A percentile compares a stretch with the other conserved stretches of the same genome.
phyloP scores from a whole-genome alignment of 2,888 invertebrate species.

The Drosophila mulleri region DNA sequence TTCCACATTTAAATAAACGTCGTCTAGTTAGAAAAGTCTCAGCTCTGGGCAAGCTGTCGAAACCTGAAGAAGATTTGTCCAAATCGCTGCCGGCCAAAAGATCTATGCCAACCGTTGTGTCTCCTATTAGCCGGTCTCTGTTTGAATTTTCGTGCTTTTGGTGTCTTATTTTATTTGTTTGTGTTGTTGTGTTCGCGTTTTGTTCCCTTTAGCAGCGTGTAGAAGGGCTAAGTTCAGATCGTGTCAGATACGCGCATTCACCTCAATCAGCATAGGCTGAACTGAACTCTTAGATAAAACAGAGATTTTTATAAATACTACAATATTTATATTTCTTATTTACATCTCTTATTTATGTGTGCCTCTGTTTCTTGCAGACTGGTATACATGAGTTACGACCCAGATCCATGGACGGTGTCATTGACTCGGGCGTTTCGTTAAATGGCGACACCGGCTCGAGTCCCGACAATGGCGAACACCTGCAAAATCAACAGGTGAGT shows the following conservation, averaged over 20 bases:
- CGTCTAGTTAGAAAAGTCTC: slow-evolving; percentile 54
- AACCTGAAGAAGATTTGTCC: slow-evolving; percentile 39
- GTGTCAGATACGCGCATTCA: not conserved
- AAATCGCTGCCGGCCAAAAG: slow-evolving; percentile 17
- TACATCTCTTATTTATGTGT: not conserved
- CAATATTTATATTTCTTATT: not conserved
- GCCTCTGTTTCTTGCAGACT: slow-evolving; percentile 74
- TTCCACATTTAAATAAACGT: slow-evolving; percentile 67
- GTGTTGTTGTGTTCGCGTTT: not conserved
- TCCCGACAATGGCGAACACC: slow-evolving; percentile 81
- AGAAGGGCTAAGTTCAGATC: not conserved
- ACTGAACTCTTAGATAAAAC: not conserved
- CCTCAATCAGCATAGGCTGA: not conserved
- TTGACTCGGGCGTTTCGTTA: slow-evolving; percentile 84
- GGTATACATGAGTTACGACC: slow-evolving; percentile 83
- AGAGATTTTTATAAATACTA: not conserved
- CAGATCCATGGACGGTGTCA: slow-evolving; percentile 84
- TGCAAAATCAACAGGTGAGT: slow-evolving; percentile 83
- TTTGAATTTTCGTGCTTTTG: not conserved
- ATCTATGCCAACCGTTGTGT: slow-evolving; percentile 62
- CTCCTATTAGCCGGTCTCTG: slow-evolving; percentile 16
- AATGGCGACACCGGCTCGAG: slow-evolving; percentile 84
- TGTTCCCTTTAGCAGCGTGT: slow-evolving; percentile 12
- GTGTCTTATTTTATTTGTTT: not conserved
- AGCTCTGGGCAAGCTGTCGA: slow-evolving; percentile 20